A percentile compares a stretch with the other conserved stretches of the same genome.
Evolutionary conservation across 2,797 vertebrate species (phyloP).

Genomic region (Limnodromus scolopaceus): DNA sequence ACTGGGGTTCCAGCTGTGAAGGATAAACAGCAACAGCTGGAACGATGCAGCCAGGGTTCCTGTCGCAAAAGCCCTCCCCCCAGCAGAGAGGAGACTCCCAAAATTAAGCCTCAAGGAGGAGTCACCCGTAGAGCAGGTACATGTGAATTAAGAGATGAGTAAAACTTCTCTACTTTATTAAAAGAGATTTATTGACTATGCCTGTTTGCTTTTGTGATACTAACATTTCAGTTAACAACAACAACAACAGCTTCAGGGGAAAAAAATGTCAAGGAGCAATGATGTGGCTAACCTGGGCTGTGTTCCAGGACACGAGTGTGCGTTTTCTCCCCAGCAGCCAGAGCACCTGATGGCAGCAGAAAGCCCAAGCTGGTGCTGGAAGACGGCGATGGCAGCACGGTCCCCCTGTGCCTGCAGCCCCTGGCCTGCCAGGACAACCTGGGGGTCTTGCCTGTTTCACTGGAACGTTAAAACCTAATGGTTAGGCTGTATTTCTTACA

Average conservation of each 20-base stretch:
- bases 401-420: fast-evolving
- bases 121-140: neutral
- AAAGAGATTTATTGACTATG: too few relatives aligned
- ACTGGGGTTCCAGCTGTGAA: fast-evolving
- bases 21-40: fast-evolving
- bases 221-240: neutral
- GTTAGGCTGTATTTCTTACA: neutral
- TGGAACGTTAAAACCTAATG: neutral
- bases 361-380: fast-evolving
- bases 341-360: neutral
- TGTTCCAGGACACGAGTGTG: fast-evolving
- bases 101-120: too few relatives aligned
- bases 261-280: neutral
- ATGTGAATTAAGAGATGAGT: fast-evolving
- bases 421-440: neutral
- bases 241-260: neutral
- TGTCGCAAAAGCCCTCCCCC: fast-evolving
- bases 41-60: fast-evolving
- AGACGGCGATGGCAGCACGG: fast-evolving
- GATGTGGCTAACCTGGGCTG: neutral
- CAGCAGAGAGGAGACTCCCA: too few relatives aligned
- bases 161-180: neutral
- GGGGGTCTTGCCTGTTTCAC: neutral
- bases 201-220: neutral
- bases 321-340: fast-evolving